Conservation (phyloP, 2,888 invertebrate species). For the Hirtodrosophila histrioides region DNA sequence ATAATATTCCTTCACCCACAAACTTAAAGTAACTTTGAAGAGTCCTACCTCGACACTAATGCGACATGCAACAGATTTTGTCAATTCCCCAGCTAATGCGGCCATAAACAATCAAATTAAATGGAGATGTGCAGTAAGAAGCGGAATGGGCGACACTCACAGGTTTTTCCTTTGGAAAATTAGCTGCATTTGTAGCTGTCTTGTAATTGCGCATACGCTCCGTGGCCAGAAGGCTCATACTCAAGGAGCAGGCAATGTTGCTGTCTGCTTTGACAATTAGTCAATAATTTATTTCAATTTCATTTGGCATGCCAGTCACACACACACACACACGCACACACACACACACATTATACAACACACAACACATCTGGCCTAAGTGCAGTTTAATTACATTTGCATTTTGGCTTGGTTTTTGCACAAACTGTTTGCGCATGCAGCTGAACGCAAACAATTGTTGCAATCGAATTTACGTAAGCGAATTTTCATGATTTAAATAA, state of each 20-base stretch:
- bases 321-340: conserved; percentile 13
- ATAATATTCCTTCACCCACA: neutral
- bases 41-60: conserved; percentile 45
- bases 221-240: conserved; percentile 13
- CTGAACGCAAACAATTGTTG: conserved; percentile 65
- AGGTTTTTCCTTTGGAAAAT: conserved; percentile 51
- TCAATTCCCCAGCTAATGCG: conserved; percentile 57
- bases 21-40: too few species aligned
- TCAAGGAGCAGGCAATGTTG: conserved; percentile 27
- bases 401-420: conserved; percentile 62
- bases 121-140: conserved; percentile 47
- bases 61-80: conserved; percentile 51
- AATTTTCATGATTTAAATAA: conserved; percentile 79
- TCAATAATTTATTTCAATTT: conserved; percentile 83
- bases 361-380: conserved; percentile 44
- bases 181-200: conserved; percentile 58
- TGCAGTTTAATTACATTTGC: conserved; percentile 76
- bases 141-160: conserved; percentile 3
- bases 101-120: conserved; percentile 69
- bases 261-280: conserved; percentile 79
- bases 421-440: conserved; percentile 55
- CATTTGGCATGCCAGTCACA: conserved; percentile 72
- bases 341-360: neutral
- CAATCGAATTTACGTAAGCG: conserved; percentile 75
- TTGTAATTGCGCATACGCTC: conserved; percentile 47